These are phyloP conservation scores for Diabrotica undecimpunctata DNA, from an alignment of 1,140 invertebrate genomes.

Conservation along the genomic window DNA sequence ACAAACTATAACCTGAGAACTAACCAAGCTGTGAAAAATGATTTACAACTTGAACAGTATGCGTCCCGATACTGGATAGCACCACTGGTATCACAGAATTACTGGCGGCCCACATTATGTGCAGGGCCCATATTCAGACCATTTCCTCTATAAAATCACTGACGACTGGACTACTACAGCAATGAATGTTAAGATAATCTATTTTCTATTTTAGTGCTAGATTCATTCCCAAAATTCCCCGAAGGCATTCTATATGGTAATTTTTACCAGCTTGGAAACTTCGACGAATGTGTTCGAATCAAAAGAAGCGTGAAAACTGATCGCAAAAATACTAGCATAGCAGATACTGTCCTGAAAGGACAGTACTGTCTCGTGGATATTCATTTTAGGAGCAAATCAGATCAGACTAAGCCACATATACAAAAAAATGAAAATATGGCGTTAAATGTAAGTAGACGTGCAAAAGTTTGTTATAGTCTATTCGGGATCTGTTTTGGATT, in stretches of 20 bases:
- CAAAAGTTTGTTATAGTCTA: too few species aligned
- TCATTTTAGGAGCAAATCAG: conserved; percentile 9
- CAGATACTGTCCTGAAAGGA: conserved; percentile 34
- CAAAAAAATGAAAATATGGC: conserved; percentile 4
- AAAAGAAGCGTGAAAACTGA: conserved; percentile 30
- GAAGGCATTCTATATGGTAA: conserved; percentile 59
- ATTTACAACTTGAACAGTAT: too few species aligned
- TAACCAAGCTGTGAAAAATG: too few species aligned
- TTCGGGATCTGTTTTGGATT: too few species aligned
- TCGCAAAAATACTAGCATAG: conserved; percentile 36
- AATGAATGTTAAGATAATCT: too few species aligned
- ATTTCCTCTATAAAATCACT: too few species aligned
- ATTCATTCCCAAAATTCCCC: conserved; percentile 61
- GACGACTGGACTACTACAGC: too few species aligned
- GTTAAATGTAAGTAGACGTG: conserved; percentile 4
- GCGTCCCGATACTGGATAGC: too few species aligned
- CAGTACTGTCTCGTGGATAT: conserved; percentile 60
- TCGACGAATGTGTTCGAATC: conserved; percentile 59
- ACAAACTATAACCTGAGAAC: too few species aligned
- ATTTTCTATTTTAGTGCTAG: conserved; percentile 56
- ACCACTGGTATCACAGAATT: too few species aligned
- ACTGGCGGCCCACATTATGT: too few species aligned
- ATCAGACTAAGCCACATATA: conserved; percentile 19
- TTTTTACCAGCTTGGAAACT: conserved; percentile 64
- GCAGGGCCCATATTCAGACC: too few species aligned